Conservation (phyloP, 2,113 vertebrate genomes). For the Seriola quinqueradiata region DNA sequence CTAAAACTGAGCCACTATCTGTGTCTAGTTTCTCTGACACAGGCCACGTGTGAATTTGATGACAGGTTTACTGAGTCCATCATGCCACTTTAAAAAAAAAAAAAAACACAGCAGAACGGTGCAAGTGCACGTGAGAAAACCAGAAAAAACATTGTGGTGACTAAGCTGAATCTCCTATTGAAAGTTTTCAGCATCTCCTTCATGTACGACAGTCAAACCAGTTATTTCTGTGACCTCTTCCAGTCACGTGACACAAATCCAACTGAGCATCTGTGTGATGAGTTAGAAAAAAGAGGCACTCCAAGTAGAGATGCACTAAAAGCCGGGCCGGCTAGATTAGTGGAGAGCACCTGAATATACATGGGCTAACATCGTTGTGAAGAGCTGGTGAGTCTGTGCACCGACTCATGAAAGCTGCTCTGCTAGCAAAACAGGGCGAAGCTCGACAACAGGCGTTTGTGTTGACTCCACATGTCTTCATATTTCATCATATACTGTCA, state of each 20-base stretch:
- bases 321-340: not conserved
- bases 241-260: constrained; percentile 11
- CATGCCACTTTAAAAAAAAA: constrained; percentile 3
- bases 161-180: constrained; percentile 12
- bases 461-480: constrained; percentile 35
- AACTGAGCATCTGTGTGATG: constrained; percentile 35
- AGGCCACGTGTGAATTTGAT: constrained; percentile 20
- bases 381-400: not conserved
- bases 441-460: constrained; percentile 9
- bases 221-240: constrained; percentile 20
- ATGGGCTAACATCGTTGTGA: constrained; percentile 9
- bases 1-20: not conserved
- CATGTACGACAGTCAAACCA: constrained; percentile 1
- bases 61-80: constrained; percentile 30
- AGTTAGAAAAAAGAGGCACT: constrained; percentile 28
- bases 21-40: not conserved
- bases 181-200: constrained; percentile 21
- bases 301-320: constrained; percentile 1
- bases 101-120: not conserved
- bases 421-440: constrained; percentile 18
- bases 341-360: constrained; percentile 28
- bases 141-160: not conserved
- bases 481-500: constrained; percentile 49
- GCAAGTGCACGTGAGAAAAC: constrained; percentile 29
- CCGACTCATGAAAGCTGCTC: not conserved